Percentiles rank a stretch among this genome's conserved stretches.
These are phyloP conservation scores for Simalia tracyae DNA, from an alignment of 2,797 vertebrate species.

Conservation along the genomic window DNA sequence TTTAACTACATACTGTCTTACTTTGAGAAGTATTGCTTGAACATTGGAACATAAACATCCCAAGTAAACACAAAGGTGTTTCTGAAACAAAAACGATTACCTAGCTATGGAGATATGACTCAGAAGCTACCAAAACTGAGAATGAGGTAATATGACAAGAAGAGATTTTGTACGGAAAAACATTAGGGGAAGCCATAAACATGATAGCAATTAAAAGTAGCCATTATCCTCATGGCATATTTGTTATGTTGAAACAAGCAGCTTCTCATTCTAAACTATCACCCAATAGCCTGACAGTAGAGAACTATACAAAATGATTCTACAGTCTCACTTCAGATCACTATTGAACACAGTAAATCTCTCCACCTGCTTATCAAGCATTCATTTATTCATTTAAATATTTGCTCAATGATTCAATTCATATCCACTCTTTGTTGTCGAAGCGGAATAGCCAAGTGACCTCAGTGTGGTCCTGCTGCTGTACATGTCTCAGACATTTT, in stretches of 20 bases:
- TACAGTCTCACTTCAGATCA: background rate
- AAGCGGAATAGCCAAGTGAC: too few species aligned
- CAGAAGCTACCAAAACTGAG: background rate
- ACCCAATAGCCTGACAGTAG: background rate
- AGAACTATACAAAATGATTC: background rate
- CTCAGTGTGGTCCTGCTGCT: background rate
- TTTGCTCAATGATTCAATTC: background rate
- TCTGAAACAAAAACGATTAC: background rate
- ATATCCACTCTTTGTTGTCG: too few species aligned
- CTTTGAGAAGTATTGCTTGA: background rate
- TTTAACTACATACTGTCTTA: background rate
- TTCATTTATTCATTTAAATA: background rate
- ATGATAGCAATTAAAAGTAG: background rate
- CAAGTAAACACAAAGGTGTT: background rate
- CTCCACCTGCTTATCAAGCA: background rate
- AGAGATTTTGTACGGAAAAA: background rate
- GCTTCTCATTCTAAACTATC: background rate
- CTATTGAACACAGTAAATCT: background rate
- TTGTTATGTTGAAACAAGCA: background rate
- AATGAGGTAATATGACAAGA: background rate
- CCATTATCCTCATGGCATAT: constrained; percentile 5
- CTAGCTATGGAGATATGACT: background rate
- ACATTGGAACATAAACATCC: background rate
- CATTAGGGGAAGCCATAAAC: background rate
- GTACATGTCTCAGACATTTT: background rate